Evolutionary conservation across 2,113 vertebrate species (phyloP), one percentile per base, ranked within the genome.

Genomic region (Eclectus roratus): DNA sequence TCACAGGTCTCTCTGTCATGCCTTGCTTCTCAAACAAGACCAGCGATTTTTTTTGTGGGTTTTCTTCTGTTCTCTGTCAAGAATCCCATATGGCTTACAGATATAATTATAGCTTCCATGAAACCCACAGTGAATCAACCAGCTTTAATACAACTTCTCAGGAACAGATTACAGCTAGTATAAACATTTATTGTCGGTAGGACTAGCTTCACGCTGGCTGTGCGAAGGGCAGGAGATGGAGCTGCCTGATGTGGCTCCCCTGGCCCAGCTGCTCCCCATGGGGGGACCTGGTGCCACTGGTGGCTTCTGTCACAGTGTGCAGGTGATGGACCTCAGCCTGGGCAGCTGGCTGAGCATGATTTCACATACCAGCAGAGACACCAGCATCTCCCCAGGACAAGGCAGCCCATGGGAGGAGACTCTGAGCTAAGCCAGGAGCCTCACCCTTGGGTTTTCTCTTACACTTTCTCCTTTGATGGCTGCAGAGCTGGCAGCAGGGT

Each of bases 1-100:
- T 64, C 5, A 15, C 9, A 7, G 17, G 4, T 31, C 16, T 23
- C 27, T 49, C 49, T 2, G 0, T 33, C 33, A 15, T 0, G 0
- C 35, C 44, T 41, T 33, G 13, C 56, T 89, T 24, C n/a, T 63
- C 73, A 43, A 7, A 20, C 50, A 37, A 37, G 50, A 87, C 35
- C 16, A 14, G 14, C 7, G 2, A 0, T 5, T 69, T 79, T 65
- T 33, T 33, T 14, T n/a, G 24, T 35, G 18, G 9, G 6, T 9
- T 14, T 64, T 43, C 18, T 19, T 49, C 9, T 73, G 41, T 76
- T 44, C 35, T 85, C 44, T 21, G 3, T 83, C 29, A 74, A 29
- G 80, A 61, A 41, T 56, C 65, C 74, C 81, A 19, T 56, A n/a
- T 69, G 78, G 80, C 71, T 94, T 56, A 39, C 43, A 82, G 66